phyloP scores from a whole-genome alignment of 1,140 invertebrate species.

The Archegozetes longisetosus region DNA sequence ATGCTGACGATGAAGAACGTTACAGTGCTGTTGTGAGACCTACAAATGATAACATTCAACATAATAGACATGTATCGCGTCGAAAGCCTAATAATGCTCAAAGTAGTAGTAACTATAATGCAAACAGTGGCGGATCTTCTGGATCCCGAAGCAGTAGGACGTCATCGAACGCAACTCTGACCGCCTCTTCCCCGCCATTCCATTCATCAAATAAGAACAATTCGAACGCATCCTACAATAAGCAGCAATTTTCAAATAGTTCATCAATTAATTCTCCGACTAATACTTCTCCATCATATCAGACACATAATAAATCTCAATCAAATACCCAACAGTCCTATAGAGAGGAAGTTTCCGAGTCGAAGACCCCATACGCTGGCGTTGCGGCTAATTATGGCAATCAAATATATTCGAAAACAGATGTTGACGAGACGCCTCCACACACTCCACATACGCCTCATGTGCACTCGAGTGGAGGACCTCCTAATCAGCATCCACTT shows the following conservation, averaged over 20 bases:
- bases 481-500: too few species aligned
- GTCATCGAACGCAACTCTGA: not conserved
- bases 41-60: not conserved
- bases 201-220: not conserved
- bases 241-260: not conserved
- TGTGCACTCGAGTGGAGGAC: too few species aligned
- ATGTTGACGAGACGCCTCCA: too few species aligned
- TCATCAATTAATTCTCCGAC: not conserved
- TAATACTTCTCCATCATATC: not conserved
- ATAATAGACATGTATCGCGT: not conserved
- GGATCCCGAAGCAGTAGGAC: not conserved
- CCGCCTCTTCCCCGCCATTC: not conserved
- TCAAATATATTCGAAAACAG: too few species aligned
- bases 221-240: not conserved
- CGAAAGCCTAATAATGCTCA: not conserved
- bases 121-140: not conserved
- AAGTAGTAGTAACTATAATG: not conserved
- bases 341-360: not conserved
- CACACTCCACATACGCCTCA: too few species aligned
- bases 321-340: not conserved
- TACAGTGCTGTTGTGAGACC: conserved; percentile 37
- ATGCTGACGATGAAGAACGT: conserved; percentile 67
- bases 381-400: too few species aligned
- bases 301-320: not conserved
- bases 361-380: not conserved